These are phyloP conservation scores for Anastatus disparis DNA, from an alignment of 1,140 invertebrate species.

Conservation along the genomic window DNA sequence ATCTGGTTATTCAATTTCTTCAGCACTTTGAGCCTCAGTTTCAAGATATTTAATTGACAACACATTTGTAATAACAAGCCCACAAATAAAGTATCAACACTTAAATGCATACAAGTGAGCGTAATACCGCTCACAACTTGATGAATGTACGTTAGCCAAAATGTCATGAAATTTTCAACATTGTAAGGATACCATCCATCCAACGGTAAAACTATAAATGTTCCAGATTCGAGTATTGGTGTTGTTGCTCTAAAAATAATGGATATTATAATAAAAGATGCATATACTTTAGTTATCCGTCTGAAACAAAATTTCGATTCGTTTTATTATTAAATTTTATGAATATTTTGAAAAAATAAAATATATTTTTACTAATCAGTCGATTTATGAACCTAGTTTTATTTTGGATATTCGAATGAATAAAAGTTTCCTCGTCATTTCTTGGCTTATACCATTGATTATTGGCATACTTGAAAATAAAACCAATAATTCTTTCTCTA, in stretches of 20 bases:
- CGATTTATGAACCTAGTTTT: neutral
- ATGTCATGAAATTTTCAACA: neutral
- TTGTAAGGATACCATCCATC: conserved; percentile 9
- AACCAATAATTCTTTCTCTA: no score
- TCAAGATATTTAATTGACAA: conserved; percentile 6
- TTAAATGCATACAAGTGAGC: neutral
- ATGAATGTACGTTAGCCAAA: conserved; percentile 4
- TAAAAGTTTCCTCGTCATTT: neutral
- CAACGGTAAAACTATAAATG: conserved; percentile 11
- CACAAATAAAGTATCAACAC: neutral
- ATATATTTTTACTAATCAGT: neutral
- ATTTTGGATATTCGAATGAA: neutral
- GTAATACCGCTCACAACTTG: conserved; percentile 12
- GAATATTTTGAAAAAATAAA: no score
- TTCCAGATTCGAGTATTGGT: conserved; percentile 3
- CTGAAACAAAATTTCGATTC: neutral
- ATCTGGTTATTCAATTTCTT: no score
- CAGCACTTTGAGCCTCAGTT: neutral
- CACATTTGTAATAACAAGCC: neutral
- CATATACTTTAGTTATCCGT: neutral
- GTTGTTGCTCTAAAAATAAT: neutral
- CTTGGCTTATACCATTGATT: conserved; percentile 4
- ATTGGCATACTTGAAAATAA: neutral
- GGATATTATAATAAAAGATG: neutral
- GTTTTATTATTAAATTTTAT: neutral